Conservation (phyloP, 2,113 vertebrate genomes). For the Aleadryas rufinucha region DNA sequence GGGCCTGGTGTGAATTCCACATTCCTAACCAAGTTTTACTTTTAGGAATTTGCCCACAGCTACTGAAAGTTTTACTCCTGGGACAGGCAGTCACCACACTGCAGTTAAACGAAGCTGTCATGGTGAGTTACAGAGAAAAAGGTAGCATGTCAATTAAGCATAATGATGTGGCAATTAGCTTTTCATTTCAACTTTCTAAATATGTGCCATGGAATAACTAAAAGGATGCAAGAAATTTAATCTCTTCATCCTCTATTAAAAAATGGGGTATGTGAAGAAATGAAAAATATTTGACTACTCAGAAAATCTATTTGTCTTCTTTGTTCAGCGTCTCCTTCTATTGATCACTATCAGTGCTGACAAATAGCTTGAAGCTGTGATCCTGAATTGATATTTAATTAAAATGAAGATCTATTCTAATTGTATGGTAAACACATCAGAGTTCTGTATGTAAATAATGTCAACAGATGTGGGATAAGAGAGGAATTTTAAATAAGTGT, state of each 20-base stretch:
- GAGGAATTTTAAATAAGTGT: slow-evolving; percentile 66
- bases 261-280: slow-evolving; percentile 22
- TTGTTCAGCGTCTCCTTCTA: slow-evolving; percentile 61
- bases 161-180: slow-evolving; percentile 60
- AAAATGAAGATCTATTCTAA: slow-evolving; percentile 75
- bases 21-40: neutral
- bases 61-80: neutral
- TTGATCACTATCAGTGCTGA: slow-evolving; percentile 69
- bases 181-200: slow-evolving; percentile 47
- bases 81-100: neutral
- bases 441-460: slow-evolving; percentile 72
- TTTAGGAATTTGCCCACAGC: neutral
- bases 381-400: slow-evolving; percentile 77
- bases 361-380: slow-evolving; percentile 66
- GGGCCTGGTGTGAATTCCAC: neutral
- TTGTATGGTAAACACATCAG: slow-evolving; percentile 72
- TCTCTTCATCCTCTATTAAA: slow-evolving; percentile 34
- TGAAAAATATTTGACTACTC: slow-evolving; percentile 40
- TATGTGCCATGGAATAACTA: slow-evolving; percentile 14
- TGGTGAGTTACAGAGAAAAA: slow-evolving; percentile 13
- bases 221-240: slow-evolving; percentile 62
- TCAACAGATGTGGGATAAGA: slow-evolving; percentile 72
- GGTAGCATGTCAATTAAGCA: slow-evolving; percentile 58
- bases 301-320: slow-evolving; percentile 62
- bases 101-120: slow-evolving; percentile 10